A percentile compares a stretch with the other conserved stretches of the same genome.
Conservation (phyloP, 1,140 invertebrate species). For the Chrysoperla carnea region DNA sequence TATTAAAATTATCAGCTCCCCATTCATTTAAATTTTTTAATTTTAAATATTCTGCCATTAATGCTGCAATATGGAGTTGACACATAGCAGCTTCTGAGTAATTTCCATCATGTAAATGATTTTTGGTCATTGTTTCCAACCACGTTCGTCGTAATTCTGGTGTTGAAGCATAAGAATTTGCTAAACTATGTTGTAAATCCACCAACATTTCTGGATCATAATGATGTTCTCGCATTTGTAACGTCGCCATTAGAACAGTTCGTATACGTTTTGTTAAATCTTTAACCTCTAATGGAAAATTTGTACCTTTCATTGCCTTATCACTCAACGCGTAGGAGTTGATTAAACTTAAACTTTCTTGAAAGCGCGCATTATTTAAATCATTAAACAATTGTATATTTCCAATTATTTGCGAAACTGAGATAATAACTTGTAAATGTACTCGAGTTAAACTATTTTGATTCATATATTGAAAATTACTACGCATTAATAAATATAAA, state of each 20-base stretch:
- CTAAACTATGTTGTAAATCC: constrained; percentile 83
- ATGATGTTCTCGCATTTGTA: constrained; percentile 78
- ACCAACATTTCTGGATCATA: constrained; percentile 80
- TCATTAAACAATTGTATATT: constrained; percentile 44
- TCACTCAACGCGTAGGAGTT: constrained; percentile 85
- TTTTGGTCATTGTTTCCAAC: constrained; percentile 80
- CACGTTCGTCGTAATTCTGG: constrained; percentile 84
- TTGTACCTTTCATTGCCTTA: constrained; percentile 82
- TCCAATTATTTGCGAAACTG: constrained; percentile 78
- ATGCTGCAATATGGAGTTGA: constrained; percentile 76
- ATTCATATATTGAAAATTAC: constrained; percentile 78
- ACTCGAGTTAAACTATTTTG: constrained; percentile 71
- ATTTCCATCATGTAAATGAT: constrained; percentile 63
- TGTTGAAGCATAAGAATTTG: constrained; percentile 86
- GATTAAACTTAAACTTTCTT: constrained; percentile 80
- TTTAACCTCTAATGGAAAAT: constrained; percentile 75
- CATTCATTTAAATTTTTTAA: constrained; percentile 49
- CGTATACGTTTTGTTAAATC: constrained; percentile 82
- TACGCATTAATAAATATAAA: constrained; percentile 79
- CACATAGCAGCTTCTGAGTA: constrained; percentile 76
- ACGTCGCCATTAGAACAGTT: constrained; percentile 85
- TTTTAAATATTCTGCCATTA: constrained; percentile 83
- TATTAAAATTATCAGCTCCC: constrained; percentile 66
- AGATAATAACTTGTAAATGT: constrained; percentile 77
- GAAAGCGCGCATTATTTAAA: constrained; percentile 75